Evolutionary conservation across 2,888 invertebrate species (phyloP).

Genomic region (Hypomecis atomaria): DNA sequence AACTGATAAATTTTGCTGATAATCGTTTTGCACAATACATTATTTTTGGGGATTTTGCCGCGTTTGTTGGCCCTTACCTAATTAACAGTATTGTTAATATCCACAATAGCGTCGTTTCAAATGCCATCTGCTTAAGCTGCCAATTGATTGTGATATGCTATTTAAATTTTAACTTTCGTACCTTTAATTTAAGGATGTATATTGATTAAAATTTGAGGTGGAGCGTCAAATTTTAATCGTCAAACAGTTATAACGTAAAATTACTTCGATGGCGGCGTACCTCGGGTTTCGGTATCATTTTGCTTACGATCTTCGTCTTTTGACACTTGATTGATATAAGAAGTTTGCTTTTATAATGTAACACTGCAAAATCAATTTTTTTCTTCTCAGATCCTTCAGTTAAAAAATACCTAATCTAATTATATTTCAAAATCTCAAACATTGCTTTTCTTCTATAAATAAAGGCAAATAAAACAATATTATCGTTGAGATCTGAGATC

Average conservation of each 20-base stretch:
- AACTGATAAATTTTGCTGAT: slow-evolving; percentile 50
- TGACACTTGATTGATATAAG: slow-evolving; percentile 33
- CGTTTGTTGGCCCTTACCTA: slow-evolving; percentile 64
- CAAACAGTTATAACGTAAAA: slow-evolving; percentile 49
- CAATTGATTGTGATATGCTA: slow-evolving; percentile 15
- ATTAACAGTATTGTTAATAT: slow-evolving; percentile 78
- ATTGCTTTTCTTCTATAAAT: too few species aligned
- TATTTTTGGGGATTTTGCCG: slow-evolving; percentile 60
- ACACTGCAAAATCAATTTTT: too few species aligned
- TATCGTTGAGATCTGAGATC: too few species aligned
- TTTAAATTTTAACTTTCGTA: slow-evolving; percentile 41
- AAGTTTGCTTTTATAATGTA: too few species aligned
- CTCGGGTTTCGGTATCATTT: slow-evolving; percentile 69
- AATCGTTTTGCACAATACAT: slow-evolving; percentile 56
- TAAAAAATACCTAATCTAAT: too few species aligned
- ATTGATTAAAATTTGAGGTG: slow-evolving; percentile 57
- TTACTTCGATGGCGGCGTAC: slow-evolving; percentile 59
- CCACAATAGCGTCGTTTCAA: slow-evolving; percentile 58
- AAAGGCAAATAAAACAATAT: too few species aligned
- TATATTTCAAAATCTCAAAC: too few species aligned
- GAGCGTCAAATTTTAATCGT: slow-evolving; percentile 79
- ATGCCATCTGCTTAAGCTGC: slow-evolving; percentile 64
- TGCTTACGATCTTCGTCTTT: slow-evolving; percentile 63
- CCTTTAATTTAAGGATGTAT: slow-evolving; percentile 47
- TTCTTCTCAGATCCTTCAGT: too few species aligned